Conservation (phyloP, 2,113 vertebrate species). For the Pedionomus torquatus region DNA sequence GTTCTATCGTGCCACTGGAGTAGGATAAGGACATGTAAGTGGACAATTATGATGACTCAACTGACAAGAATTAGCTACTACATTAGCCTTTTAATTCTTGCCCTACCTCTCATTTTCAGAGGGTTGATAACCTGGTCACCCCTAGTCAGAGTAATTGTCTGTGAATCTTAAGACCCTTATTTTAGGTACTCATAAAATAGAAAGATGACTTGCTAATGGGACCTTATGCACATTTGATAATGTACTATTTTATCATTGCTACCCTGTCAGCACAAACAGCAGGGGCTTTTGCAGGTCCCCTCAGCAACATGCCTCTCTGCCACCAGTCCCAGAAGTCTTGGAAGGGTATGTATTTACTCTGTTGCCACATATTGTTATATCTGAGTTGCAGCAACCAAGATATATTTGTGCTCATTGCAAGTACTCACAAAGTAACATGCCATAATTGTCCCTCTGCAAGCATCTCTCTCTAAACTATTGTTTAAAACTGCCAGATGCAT, state of each 20-base stretch:
- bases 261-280: not conserved
- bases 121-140: not conserved
- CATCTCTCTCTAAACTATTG: slow-evolving; percentile 33
- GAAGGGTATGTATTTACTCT: not conserved
- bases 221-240: not conserved
- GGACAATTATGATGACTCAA: not conserved
- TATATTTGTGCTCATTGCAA: not conserved
- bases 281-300: not conserved
- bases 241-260: not conserved
- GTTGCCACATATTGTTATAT: rapidly evolving
- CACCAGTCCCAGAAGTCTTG: not conserved
- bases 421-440: not conserved
- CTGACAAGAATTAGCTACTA: slow-evolving; percentile 6
- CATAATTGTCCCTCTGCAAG: slow-evolving; percentile 31
- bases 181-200: not conserved
- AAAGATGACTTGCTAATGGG: not conserved
- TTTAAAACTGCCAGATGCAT: slow-evolving; percentile 43
- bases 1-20: not conserved
- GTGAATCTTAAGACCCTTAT: not conserved
- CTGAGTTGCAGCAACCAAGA: not conserved
- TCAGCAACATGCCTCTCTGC: not conserved
- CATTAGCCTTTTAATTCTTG: slow-evolving; percentile 10
- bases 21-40: not conserved
- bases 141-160: not conserved
- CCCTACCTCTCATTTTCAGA: slow-evolving; percentile 30